Evolutionary conservation across 2,888 invertebrate genomes (phyloP).

Genomic region (Drepana falcataria): DNA sequence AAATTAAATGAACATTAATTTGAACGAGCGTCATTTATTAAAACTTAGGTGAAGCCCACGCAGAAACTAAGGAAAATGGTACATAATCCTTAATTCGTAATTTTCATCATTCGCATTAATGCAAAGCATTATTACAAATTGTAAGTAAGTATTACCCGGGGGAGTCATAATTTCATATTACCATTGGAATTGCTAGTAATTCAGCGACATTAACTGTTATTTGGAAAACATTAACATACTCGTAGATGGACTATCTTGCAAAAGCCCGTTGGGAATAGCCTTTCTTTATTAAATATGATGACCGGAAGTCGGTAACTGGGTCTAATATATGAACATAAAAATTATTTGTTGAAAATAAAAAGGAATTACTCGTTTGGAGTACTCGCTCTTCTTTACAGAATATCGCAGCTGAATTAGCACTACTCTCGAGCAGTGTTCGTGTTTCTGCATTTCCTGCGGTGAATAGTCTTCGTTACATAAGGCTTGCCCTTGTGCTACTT

Average conservation of each 20-base stretch:
- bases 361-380: too few species aligned
- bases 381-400: too few species aligned
- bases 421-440: too few species aligned
- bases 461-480: too few species aligned
- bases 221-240: background rate
- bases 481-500: too few species aligned
- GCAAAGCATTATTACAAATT: background rate
- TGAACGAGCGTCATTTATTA: background rate
- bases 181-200: background rate
- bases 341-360: too few species aligned
- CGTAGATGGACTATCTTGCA: background rate
- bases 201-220: background rate
- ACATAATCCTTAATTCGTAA: background rate
- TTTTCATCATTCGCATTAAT: background rate
- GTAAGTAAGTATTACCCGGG: background rate
- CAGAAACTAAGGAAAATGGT: background rate
- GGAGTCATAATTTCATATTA: background rate
- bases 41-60: background rate
- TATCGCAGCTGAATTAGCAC: too few species aligned
- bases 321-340: too few species aligned
- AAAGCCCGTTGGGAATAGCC: background rate
- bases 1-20: background rate
- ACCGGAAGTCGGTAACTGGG: too few species aligned
- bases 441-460: too few species aligned
- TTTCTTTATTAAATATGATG: background rate